Evolutionary conservation across 2,797 vertebrate species (phyloP), one percentile per base, ranked within the genome.

Genomic region (Dermochelys coriacea): DNA sequence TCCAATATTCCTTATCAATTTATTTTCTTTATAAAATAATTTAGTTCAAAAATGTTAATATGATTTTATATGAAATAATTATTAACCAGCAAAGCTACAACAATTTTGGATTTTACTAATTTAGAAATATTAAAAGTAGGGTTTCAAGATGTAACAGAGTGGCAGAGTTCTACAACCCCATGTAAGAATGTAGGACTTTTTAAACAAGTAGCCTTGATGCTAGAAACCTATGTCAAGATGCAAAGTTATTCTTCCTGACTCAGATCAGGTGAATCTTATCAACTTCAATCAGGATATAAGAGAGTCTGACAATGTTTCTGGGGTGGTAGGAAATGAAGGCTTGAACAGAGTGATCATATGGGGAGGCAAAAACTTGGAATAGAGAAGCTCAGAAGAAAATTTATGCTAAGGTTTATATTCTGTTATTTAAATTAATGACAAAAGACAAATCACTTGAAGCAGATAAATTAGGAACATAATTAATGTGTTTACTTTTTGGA

Each of bases 151-250:
- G 51, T 12, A 94, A 64, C 6, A 16, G 47, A 78, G 49, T 82
- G 91, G 21, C 2, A 29, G 12, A 77, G 37, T 74, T 91, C 88
- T 49, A 86, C 88, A 94, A 78, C 16, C 81, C 11, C 71, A 2
- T 4, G 10, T 81, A 61, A 88, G 47, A 31, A 57, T 85, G 83
- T 14, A 93, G 84, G 50, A 92, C 86, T n/a, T 1, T 88, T 92
- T 88, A 88, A 88, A 89, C 49, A 50, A 94, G 77, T 47, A 91
- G 79, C 27, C 91, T 94, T 96, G 41, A 80, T 87, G 78, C 57
- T 82, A 94, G 87, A 88, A n/a, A 85, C 64, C 77, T 54, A 79
- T 89, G 95, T 90, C 82, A 88, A 59, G 57, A 59, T 31, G 29
- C 31, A 59, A 31, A 93, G 96, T 92, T 96, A 80, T 80, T 75